These are phyloP conservation scores for Neogobius melanostomus DNA, from an alignment of 2,113 vertebrate genomes.

Conservation along the genomic window DNA sequence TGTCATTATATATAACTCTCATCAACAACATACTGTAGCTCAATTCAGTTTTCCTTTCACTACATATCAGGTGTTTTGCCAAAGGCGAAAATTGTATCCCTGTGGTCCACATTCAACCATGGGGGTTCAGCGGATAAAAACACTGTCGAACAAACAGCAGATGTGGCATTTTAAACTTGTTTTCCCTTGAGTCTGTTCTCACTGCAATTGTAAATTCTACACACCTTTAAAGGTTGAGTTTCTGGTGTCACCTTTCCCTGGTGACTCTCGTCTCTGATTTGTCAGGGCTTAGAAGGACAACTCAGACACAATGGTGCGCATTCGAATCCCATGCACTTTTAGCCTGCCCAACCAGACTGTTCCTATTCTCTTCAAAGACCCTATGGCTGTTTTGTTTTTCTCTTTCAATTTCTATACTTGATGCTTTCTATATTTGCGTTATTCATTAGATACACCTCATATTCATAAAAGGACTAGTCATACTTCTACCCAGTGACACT, in stretches of 20 bases:
- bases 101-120: neutral
- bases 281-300: slow-evolving; percentile 36
- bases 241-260: slow-evolving; percentile 20
- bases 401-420: too few relatives aligned
- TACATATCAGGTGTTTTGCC: neutral
- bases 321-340: too few relatives aligned
- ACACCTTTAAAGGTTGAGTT: slow-evolving; percentile 7
- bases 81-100: neutral
- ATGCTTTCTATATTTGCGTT: too few relatives aligned
- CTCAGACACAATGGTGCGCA: slow-evolving; percentile 1
- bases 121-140: neutral
- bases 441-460: neutral
- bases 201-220: slow-evolving; percentile 8
- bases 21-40: too few relatives aligned
- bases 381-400: too few relatives aligned
- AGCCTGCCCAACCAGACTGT: too few relatives aligned
- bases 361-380: too few relatives aligned
- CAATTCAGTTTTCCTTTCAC: too few relatives aligned
- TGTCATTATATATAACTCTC: too few relatives aligned
- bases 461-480: neutral
- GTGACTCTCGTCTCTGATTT: slow-evolving; percentile 23
- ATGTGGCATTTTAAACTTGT: slow-evolving; percentile 18
- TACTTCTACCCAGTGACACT: slow-evolving; percentile 9
- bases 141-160: slow-evolving; percentile 27
- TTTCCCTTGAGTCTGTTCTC: neutral